Percentiles rank a stretch among this genome's conserved stretches.
These are phyloP conservation scores for Orbicella faveolata DNA, from an alignment of 64 coral and sea anemone species.

Conservation along the genomic window DNA sequence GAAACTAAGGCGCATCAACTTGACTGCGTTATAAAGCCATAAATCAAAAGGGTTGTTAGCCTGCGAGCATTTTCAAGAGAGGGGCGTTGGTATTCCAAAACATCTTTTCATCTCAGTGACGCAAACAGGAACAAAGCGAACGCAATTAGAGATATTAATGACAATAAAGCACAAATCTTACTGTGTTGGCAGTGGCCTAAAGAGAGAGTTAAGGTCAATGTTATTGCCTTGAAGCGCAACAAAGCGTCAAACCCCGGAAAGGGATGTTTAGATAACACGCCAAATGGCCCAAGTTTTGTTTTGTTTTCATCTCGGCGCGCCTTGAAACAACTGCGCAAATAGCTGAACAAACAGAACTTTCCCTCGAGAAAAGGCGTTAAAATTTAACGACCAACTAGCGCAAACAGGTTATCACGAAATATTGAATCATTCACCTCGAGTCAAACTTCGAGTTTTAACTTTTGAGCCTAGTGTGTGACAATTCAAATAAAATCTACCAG, in stretches of 20 bases:
- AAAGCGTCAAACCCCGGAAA: not conserved
- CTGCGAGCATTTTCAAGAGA: not conserved
- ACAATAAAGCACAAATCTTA: not conserved
- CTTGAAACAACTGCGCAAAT: not conserved
- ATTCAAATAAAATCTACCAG: no score
- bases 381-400: not conserved
- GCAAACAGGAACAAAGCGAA: not conserved
- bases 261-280: not conserved
- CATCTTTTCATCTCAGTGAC: not conserved
- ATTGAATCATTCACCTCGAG: not conserved
- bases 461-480: no score
- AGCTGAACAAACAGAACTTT: conserved; percentile 19
- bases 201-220: not conserved
- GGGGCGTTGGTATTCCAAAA: not conserved
- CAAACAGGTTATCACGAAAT: conserved; percentile 8
- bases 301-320: not conserved
- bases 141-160: not conserved
- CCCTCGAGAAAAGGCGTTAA: conserved; percentile 3
- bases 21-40: not conserved
- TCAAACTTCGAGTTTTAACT: no score
- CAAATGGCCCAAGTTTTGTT: not conserved
- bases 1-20: not conserved
- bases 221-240: not conserved
- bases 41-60: not conserved
- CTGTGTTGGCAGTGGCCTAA: not conserved